These are phyloP conservation scores for Diaprepes abbreviatus DNA, from an alignment of 2,888 invertebrate species.

Conservation along the genomic window DNA sequence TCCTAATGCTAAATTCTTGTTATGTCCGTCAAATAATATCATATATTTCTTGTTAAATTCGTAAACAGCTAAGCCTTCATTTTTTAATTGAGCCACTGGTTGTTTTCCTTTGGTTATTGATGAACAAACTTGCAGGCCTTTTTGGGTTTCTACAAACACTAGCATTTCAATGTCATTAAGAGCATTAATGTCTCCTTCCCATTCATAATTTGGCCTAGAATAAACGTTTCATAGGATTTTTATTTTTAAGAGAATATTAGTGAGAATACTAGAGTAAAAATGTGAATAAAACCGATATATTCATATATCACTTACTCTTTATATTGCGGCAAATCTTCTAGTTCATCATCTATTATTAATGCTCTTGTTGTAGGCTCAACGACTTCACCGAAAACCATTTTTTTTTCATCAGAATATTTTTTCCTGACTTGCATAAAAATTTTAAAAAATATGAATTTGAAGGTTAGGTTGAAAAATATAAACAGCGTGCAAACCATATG, in stretches of 20 bases:
- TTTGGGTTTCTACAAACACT: slow-evolving; percentile 54
- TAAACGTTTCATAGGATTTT: neutral
- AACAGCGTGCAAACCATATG: too few relatives aligned
- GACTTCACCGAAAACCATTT: slow-evolving; percentile 65
- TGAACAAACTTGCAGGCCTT: slow-evolving; percentile 35
- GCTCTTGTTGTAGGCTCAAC: slow-evolving; percentile 65
- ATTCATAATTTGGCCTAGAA: slow-evolving; percentile 52
- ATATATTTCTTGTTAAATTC: slow-evolving; percentile 51
- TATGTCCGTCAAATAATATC: slow-evolving; percentile 49
- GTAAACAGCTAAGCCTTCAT: slow-evolving; percentile 52
- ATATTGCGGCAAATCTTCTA: slow-evolving; percentile 59
- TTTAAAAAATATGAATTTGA: too few relatives aligned
- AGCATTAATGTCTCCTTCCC: slow-evolving; percentile 51
- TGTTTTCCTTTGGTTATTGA: slow-evolving; percentile 46
- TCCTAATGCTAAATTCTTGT: slow-evolving; percentile 54
- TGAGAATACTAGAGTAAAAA: too few relatives aligned
- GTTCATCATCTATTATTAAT: slow-evolving; percentile 61
- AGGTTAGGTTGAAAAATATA: too few relatives aligned
- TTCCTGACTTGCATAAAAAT: slow-evolving; percentile 19
- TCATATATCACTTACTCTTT: slow-evolving; percentile 53
- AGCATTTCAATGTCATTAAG: slow-evolving; percentile 52
- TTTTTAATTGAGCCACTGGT: slow-evolving; percentile 34
- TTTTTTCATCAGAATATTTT: slow-evolving; percentile 24
- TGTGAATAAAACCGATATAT: too few relatives aligned
- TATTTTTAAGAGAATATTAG: too few relatives aligned